These are phyloP conservation scores for Arnoldichthys spilopterus DNA, from an alignment of 2,797 vertebrate species.

Conservation along the genomic window DNA sequence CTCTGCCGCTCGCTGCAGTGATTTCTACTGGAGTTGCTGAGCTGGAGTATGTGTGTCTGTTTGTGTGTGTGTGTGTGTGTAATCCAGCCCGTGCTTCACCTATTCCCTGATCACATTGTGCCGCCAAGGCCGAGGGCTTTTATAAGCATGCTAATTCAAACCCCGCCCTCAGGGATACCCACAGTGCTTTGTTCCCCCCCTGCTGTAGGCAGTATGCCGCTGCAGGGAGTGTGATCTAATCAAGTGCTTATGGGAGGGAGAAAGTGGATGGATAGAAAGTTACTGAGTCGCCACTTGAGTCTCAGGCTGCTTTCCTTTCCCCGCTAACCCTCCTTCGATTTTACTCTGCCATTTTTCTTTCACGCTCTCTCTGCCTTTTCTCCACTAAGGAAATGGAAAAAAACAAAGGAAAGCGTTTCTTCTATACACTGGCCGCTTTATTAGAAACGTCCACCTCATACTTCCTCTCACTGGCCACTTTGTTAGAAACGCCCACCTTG, in stretches of 20 bases:
- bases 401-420: not conserved
- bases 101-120: conserved; percentile 55
- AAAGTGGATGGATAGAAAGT: conserved; percentile 36
- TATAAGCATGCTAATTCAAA: conserved; percentile 52
- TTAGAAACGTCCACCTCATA: no score
- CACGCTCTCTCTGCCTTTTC: not conserved
- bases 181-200: conserved; percentile 42
- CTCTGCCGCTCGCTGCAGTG: not conserved
- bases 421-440: no score
- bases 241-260: conserved; percentile 46
- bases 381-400: not conserved
- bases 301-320: conserved; percentile 17
- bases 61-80: no score
- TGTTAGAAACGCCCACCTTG: no score
- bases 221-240: conserved; percentile 51
- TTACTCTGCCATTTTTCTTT: conserved; percentile 4
- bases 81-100: conserved; percentile 41
- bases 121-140: conserved; percentile 44
- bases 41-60: conserved; percentile 8
- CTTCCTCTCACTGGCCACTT: no score
- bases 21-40: conserved; percentile 40
- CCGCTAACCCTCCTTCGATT: not conserved
- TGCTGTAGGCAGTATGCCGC: conserved; percentile 15
- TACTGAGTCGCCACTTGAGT: conserved; percentile 24
- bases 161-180: conserved; percentile 46